Base-by-base conservation (phyloP, 2,888 invertebrate genomes). In the Pristionchus maxplancki region DNA sequence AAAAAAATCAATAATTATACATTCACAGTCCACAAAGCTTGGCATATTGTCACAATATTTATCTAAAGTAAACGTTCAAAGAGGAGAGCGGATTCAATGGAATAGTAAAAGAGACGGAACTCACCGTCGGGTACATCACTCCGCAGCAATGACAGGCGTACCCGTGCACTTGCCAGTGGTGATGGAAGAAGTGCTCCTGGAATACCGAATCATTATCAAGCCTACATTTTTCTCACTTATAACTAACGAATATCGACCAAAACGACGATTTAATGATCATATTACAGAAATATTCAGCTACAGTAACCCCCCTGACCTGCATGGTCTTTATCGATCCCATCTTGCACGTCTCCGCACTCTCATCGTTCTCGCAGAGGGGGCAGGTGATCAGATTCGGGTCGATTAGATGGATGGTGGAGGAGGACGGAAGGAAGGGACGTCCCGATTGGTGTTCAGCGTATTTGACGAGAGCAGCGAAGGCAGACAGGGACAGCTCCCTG, bases 131-230 rank as follows among this genome's bases (percentile, higher is more conserved):
- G 44, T 64, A 85, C 62, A 64, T 40, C n/a, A 15, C 9, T n/a
- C 85, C 85, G 44, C 85, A 85, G 8, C n/a, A 13, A n/a, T 85
- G 85, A 28, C 85, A 85, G 64, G 62, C 85, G 64, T 85, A 85
- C 13, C 62, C 64, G 85, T 85, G 85, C 64, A 85, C 64, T 44
- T 85, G 85, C 85, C 85, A 85, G 31, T 85, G 85, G 5, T 24
- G 6, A 17, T 64, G 44, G 40, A 64, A 40, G 64, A 85, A 85
- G 64, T 85, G 85, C 44, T 44, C 64, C 85, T 85, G 64, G 0
- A 64, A 85, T 17, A 1, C n/a, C 48, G 8, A 17, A 81, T 40
- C 31, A 31, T 44, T 74, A 34, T 24, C n/a, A 24, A 5, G 11
- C n/a, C n/a, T n/a, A n/a, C n/a, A n/a, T n/a, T n/a, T n/a, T n/a